Evolutionary conservation across 2,113 vertebrate genomes (phyloP).

Genomic region (Rhinoderma darwinii): DNA sequence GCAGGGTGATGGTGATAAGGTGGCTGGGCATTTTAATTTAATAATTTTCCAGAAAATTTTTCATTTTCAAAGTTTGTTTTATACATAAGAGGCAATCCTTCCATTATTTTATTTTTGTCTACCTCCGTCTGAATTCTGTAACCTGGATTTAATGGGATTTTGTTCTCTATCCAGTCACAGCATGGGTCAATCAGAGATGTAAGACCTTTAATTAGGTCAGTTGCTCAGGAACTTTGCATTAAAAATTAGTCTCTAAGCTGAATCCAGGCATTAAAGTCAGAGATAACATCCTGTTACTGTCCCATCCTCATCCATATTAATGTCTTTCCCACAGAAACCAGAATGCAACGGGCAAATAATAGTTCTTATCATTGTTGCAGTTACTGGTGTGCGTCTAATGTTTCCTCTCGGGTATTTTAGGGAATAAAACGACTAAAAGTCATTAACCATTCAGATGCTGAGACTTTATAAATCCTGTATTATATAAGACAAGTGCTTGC

Average conservation of each 20-base stretch:
- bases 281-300: conserved; percentile 14
- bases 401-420: background rate
- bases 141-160: background rate
- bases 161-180: background rate
- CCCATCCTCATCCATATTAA: conserved; percentile 27
- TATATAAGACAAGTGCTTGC: background rate
- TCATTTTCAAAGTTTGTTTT: too few species aligned
- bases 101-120: background rate
- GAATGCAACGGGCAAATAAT: conserved; percentile 17
- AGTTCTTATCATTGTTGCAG: conserved; percentile 6
- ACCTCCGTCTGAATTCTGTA: background rate
- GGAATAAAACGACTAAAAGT: background rate
- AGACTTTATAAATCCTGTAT: background rate
- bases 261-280: background rate
- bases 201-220: conserved; percentile 3
- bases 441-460: background rate
- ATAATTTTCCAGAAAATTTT: too few species aligned
- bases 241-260: background rate
- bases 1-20: too few species aligned
- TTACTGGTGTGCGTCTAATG: conserved; percentile 32
- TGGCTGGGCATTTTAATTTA: too few species aligned
- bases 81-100: background rate
- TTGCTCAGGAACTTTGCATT: background rate
- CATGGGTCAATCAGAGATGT: conserved; percentile 7
- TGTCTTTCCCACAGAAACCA: conserved; percentile 32